Evolutionary conservation across 1,140 invertebrate genomes (phyloP), one percentile per base, ranked within the genome.

Genomic region (Sinonovacula constricta): DNA sequence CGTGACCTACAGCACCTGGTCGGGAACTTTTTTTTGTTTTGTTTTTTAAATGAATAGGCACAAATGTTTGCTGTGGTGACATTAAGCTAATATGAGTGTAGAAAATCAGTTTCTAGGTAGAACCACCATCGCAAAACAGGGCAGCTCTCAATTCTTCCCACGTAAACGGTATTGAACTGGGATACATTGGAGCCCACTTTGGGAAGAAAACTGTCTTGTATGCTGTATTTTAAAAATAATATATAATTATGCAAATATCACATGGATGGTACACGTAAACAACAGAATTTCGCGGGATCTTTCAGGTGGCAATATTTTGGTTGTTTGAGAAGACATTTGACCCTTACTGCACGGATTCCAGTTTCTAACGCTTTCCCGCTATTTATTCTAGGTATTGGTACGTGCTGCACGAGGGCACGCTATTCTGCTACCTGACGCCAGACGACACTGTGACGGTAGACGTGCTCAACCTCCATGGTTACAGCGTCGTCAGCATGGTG

Each of bases 361-460:
- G 5, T 5, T 5, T 3, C 53, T 7, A 22, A 54, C 26, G 12
- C 31, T 24, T n/a, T 57, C 28, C 12, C 14, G n/a, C 15, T 28
- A 51, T 51, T 45, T 53, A n/a, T 75, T 66, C 39, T 71, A 88
- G 86, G 63, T 88, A 86, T 57, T 88, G 86, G 86, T 88, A 78
- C 59, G 81, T 82, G 0, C 67, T 88, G 12, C 78, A 83, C 45
- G 82, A 80, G 14, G 81, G 69, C 7, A 84, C 81, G 1, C 68
- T 88, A 14, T 88, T 82, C 68, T 85, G 81, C 51, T 88, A 85
- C 56, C 69, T 85, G 2, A 86, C 82, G 4, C 79, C 83, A 15
- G 74, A 83, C 28, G 86, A 88, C 54, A 65, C 68, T 15, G 74
- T 86, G 1, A 83, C 83, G 14, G 81, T 83, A 30, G 85, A 88